Evolutionary conservation across 1,140 invertebrate species (phyloP).

Genomic region (Helicorthomorpha holstii): DNA sequence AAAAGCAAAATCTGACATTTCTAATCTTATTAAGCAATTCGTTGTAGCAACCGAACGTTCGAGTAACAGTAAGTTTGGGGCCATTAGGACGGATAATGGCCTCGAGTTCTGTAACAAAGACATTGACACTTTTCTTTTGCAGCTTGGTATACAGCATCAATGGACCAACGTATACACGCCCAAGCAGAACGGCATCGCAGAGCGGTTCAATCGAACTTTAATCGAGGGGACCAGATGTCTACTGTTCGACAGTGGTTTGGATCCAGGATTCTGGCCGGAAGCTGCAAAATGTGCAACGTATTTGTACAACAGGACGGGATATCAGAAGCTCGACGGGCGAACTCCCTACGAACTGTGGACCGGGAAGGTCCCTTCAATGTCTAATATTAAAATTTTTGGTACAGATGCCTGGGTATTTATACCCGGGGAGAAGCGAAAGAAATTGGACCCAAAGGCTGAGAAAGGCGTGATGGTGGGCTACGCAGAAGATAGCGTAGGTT

Average conservation of each 20-base stretch:
- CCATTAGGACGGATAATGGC: slow-evolving; percentile 5
- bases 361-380: slow-evolving; percentile 9
- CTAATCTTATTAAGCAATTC: background rate
- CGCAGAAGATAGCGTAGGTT: background rate
- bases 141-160: slow-evolving; percentile 27
- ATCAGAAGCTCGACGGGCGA: background rate
- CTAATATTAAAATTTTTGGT: slow-evolving; percentile 1
- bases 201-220: slow-evolving; percentile 24
- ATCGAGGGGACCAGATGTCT: slow-evolving; percentile 22
- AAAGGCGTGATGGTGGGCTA: slow-evolving; percentile 1
- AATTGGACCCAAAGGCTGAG: background rate
- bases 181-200: slow-evolving; percentile 32
- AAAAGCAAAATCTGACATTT: background rate
- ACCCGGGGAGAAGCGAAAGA: slow-evolving; percentile 1
- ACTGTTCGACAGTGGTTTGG: slow-evolving; percentile 22
- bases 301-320: slow-evolving; percentile 22
- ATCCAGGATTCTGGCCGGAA: slow-evolving; percentile 28
- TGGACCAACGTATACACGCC: slow-evolving; percentile 28
- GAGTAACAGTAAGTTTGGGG: background rate
- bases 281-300: slow-evolving; percentile 25
- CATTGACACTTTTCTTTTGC: slow-evolving; percentile 8
- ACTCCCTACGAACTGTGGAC: slow-evolving; percentile 17
- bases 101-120: slow-evolving; percentile 8
- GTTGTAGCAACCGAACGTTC: background rate
- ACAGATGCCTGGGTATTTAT: slow-evolving; percentile 7